Evolutionary conservation across 2,797 vertebrate species (phyloP), one percentile per base, ranked within the genome.

Genomic region (Leptatherina wallacei): DNA sequence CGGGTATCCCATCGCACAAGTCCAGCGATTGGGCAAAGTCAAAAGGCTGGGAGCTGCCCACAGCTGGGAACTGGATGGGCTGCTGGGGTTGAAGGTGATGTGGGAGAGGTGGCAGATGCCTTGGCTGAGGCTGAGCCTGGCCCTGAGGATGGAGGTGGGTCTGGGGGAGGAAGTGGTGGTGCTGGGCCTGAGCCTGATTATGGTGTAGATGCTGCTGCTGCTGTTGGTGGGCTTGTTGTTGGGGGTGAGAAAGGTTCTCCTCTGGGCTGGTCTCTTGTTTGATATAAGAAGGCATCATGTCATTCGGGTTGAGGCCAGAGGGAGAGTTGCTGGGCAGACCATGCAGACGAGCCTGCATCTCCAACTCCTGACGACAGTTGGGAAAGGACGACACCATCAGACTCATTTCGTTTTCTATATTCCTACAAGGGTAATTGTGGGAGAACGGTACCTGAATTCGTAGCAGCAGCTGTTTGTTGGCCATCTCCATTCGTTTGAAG

Each of bases 401-500:
- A 30, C 40, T 33, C n/a, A 35, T 6, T 47, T 8, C 13, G 13
- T 54, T 70, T 49, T 3, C 29, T 57, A 2, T 36, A 55, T 54
- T 42, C 52, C 10, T 74, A 20, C 18, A 22, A 36, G 33, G 16
- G 16, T 9, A 6, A 30, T 16, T 70, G 52, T 71, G 55, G 60
- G 18, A 3, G 5, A 65, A 57, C 38, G 29, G 74, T 75, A 98
- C 98, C 96, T 99, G 97, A 87, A 99, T 98, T 69, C 97, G 97
- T 47, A 98, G 95, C 95, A 96, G 89, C 68, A 99, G 90, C 78
- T 99, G 97, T 74, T 98, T 99, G 88, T 99, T 99, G 8, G 96
- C 92, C 91, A 98, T 93, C 92, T 99, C 98, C 94, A 99, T 96
- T 61, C 96, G 95, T 88, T 96, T 96, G 1, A 98, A 99, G 92